A percentile compares a stretch with the other conserved stretches of the same genome.
These are phyloP conservation scores for Cremastobaeus sp. DNA, from an alignment of 2,888 invertebrate species.

Conservation along the genomic window DNA sequence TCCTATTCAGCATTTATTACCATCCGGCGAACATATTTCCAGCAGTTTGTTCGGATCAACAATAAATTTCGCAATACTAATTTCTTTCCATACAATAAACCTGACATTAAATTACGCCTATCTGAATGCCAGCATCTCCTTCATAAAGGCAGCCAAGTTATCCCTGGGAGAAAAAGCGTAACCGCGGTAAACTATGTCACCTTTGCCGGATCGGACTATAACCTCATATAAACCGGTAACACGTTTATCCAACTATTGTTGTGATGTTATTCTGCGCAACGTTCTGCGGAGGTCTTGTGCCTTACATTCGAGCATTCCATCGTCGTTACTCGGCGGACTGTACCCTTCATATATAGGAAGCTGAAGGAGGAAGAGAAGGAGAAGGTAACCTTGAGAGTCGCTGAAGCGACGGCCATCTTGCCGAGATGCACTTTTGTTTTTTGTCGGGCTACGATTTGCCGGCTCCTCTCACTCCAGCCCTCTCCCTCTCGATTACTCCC, in stretches of 20 bases:
- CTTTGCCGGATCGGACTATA: constrained; percentile 25
- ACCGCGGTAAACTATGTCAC: constrained; percentile 40
- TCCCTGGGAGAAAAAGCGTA: constrained; percentile 14
- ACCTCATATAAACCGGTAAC: constrained; percentile 47
- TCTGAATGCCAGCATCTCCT: not conserved
- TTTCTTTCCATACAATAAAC: too few species aligned
- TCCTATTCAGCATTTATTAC: too few species aligned
- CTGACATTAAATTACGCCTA: not conserved
- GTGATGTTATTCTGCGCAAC: constrained; percentile 54
- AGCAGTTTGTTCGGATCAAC: too few species aligned
- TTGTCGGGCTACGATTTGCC: constrained; percentile 67
- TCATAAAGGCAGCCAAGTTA: constrained; percentile 6
- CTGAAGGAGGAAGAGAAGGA: constrained; percentile 63
- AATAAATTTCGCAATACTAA: too few species aligned
- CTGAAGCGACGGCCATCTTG: constrained; percentile 76
- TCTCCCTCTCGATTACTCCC: constrained; percentile 26
- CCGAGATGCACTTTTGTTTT: constrained; percentile 76
- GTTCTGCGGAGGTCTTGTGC: constrained; percentile 58
- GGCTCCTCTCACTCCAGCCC: constrained; percentile 46
- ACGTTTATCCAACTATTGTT: constrained; percentile 49
- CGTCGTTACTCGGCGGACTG: constrained; percentile 65
- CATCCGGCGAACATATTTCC: too few species aligned
- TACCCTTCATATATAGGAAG: constrained; percentile 65
- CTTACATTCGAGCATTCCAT: constrained; percentile 65
- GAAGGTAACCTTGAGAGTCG: constrained; percentile 74